Base-by-base conservation (phyloP, 2,888 invertebrate genomes). In the Gymnocheta viridis region DNA sequence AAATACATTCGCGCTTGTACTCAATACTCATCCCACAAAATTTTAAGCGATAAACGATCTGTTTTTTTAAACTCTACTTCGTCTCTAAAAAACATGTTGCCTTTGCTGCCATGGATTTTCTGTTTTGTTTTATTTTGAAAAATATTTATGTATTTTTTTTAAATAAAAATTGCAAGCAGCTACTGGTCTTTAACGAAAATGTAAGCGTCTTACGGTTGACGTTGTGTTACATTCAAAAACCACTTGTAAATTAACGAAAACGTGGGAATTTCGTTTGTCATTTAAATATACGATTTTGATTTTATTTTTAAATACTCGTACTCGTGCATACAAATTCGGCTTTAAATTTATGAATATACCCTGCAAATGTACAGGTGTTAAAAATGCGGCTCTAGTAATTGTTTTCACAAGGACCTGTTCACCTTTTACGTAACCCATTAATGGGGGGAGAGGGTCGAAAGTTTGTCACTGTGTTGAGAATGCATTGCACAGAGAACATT, bases 161-260 rank as follows among this genome's bases (percentile, higher is more conserved):
- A n/a, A 19, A 56, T 64, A 73, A 66, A 80, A 70, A 74, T 70
- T 74, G 69, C 44, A 4, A 79, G 32, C 35, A 76, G 84, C 84
- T 84, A 84, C 84, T 84, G 84, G 84, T 84, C 84, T 84, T 84
- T 80, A 67, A 72, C 38, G 29, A 49, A 82, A 76, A 62, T 24
- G 24, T 29, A 74, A 66, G 44, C 58, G 58, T 66, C 54, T 83
- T 74, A 69, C 66, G 66, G 72, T 35, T 32, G 84, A 73, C 67
- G 27, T 60, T 44, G 73, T 67, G 58, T 81, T 74, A 73, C 83
- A 80, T 64, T 58, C 60, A 60, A 67, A 73, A 67, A 73, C 44
- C 84, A 84, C 84, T 81, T 84, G 84, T 84, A 84, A 84, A 84
- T 84, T 84, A 81, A 81, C 60, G 62, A 84, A 84, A 84, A 84